These are phyloP conservation scores for Ormyrus rosae DNA, from an alignment of 2,888 invertebrate species.

Conservation along the genomic window DNA sequence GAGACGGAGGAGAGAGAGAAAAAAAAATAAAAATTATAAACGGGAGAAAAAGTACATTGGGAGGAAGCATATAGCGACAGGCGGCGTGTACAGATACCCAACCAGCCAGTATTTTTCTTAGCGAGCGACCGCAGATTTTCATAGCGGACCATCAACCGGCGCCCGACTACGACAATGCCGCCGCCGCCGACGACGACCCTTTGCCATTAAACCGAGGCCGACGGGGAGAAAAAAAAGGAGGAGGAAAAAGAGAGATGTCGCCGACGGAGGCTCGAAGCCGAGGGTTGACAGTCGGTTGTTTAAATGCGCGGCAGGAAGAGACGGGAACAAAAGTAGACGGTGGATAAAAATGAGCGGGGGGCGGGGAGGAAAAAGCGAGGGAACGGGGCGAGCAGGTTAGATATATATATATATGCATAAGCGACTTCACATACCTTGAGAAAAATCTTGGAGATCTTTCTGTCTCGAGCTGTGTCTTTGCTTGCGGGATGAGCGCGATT, in stretches of 20 bases:
- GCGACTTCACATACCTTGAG: neutral
- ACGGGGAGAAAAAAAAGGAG: neutral
- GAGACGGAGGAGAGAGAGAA: too few relatives aligned
- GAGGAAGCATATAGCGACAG: neutral
- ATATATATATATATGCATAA: constrained; percentile 1
- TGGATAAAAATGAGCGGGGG: constrained; percentile 18
- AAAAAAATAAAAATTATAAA: too few relatives aligned
- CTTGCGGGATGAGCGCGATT: constrained; percentile 8
- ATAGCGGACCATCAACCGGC: constrained; percentile 2
- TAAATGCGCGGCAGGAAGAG: constrained; percentile 18
- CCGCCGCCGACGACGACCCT: neutral
- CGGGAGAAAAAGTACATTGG: too few relatives aligned
- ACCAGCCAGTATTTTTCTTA: constrained; percentile 15
- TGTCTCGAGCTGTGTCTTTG: neutral
- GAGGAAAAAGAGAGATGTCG: neutral
- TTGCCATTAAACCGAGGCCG: constrained; percentile 11
- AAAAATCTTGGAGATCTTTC: neutral
- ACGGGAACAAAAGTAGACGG: constrained; percentile 2
- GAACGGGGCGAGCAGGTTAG: neutral
- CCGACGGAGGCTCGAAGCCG: neutral
- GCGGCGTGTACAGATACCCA: neutral
- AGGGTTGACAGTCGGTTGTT: constrained; percentile 7
- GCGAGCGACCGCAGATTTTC: constrained; percentile 8
- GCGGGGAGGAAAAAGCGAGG: neutral
- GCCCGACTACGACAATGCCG: neutral